Percentiles rank a stretch among this genome's conserved stretches.
These are phyloP conservation scores for Heteromyza rotundicornis DNA, from an alignment of 2,888 invertebrate species.

Conservation along the genomic window DNA sequence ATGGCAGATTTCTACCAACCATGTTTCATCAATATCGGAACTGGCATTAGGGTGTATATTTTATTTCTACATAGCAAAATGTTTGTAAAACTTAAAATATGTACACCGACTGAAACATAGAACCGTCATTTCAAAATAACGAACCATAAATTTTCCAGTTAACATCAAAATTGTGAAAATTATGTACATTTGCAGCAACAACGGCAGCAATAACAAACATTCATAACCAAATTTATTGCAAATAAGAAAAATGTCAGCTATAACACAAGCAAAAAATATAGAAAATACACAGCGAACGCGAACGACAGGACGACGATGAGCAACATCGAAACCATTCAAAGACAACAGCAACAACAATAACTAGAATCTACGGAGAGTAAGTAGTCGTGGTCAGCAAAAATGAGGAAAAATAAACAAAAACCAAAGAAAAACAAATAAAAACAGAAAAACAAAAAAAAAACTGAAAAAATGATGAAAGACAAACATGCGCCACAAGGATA, in stretches of 20 bases:
- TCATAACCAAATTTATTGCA: slow-evolving; percentile 60
- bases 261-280: slow-evolving; percentile 19
- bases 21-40: no score
- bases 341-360: slow-evolving; percentile 29
- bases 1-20: no score
- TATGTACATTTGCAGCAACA: slow-evolving; percentile 45
- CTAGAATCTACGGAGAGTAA: slow-evolving; percentile 18
- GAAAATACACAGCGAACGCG: slow-evolving; percentile 5
- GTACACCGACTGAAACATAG: background rate
- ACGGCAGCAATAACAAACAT: slow-evolving; percentile 43
- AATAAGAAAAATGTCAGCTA: slow-evolving; percentile 56
- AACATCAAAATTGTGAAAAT: slow-evolving; percentile 58
- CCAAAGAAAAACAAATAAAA: slow-evolving; percentile 44
- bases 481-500: slow-evolving; percentile 55
- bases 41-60: no score
- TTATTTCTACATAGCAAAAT: no score
- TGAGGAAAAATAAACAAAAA: slow-evolving; percentile 36
- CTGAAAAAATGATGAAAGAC: slow-evolving; percentile 52
- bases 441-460: slow-evolving; percentile 31
- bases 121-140: slow-evolving; percentile 28
- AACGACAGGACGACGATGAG: slow-evolving; percentile 3
- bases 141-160: slow-evolving; percentile 56
- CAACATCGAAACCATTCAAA: slow-evolving; percentile 13
- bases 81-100: background rate
- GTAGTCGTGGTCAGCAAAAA: slow-evolving; percentile 47